These are phyloP conservation scores for Mellilla xanthometata DNA, from an alignment of 2,888 invertebrate genomes.

Conservation along the genomic window DNA sequence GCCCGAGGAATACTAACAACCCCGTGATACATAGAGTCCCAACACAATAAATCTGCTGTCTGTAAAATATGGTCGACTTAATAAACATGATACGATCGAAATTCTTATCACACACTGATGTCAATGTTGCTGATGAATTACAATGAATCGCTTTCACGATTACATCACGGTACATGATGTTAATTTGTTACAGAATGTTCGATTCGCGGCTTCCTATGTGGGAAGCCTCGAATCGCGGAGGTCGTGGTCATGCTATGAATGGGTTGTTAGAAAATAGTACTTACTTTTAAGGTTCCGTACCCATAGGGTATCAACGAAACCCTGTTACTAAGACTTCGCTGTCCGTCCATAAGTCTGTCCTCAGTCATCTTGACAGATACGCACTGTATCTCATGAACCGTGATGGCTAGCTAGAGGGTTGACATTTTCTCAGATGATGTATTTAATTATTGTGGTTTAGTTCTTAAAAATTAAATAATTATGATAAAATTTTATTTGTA, in stretches of 20 bases:
- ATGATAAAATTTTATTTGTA: no score
- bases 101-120: constrained; percentile 54
- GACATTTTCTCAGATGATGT: no score
- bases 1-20: constrained; percentile 18
- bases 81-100: constrained; percentile 44
- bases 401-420: no score
- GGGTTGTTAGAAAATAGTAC: background rate
- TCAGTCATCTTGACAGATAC: no score
- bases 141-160: constrained; percentile 71
- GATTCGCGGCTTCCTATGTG: no score
- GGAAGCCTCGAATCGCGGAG: background rate
- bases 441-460: no score
- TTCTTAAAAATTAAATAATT: no score
- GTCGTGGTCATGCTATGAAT: background rate
- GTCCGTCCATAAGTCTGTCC: no score
- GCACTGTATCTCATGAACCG: no score
- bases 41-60: constrained; percentile 27
- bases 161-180: constrained; percentile 53
- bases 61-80: constrained; percentile 36
- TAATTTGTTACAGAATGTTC: constrained; percentile 31
- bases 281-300: no score
- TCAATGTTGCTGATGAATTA: constrained; percentile 68
- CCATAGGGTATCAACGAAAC: no score
- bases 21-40: constrained; percentile 20
- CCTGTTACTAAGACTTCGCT: no score